Evolutionary conservation across 2,888 invertebrate genomes (phyloP).

Genomic region (Drosophila leonis): DNA sequence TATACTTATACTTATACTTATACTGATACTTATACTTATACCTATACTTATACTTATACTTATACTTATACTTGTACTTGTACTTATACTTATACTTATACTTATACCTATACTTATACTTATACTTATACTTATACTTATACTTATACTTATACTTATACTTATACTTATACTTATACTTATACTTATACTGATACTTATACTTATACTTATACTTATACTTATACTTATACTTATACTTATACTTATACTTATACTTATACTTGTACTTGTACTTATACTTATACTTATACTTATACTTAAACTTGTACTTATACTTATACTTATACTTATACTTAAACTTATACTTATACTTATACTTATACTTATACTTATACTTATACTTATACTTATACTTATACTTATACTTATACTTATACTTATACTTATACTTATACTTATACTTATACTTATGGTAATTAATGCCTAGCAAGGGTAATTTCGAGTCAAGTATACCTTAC

Average conservation of each 20-base stretch:
- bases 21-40: too few species aligned
- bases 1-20: too few species aligned
- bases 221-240: neutral
- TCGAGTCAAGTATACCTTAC: constrained; percentile 10
- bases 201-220: neutral
- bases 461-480: neutral
- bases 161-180: neutral
- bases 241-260: neutral
- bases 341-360: neutral
- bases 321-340: neutral
- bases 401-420: constrained; percentile 1
- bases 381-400: neutral
- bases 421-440: neutral
- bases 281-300: too few species aligned
- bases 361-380: neutral
- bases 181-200: neutral
- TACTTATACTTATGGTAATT: neutral
- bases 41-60: too few species aligned
- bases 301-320: neutral
- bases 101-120: neutral
- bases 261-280: too few species aligned
- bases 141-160: neutral
- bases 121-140: neutral
- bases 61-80: too few species aligned
- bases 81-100: neutral